Evolutionary conservation across 1,140 invertebrate species (phyloP), one percentile per base, ranked within the genome.

Genomic region (Cydia strobilella): DNA sequence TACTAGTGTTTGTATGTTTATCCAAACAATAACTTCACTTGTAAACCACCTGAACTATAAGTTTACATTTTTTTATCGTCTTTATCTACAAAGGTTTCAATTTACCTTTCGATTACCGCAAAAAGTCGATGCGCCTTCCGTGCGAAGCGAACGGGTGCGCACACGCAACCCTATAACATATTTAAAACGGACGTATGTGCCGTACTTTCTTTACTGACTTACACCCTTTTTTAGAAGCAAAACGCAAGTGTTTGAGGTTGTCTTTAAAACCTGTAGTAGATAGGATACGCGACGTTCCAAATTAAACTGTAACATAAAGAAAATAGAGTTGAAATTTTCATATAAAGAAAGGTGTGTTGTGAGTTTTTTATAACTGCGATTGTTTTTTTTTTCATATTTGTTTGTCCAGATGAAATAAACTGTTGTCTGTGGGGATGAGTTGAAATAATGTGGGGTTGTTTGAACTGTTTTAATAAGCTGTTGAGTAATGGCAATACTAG

Each of bases 81-180:
- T 18, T 69, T 42, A 69, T 69, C 65, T 31, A 69, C 65, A 69
- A 69, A 69, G 65, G 65, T 69, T 69, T 69, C 65, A 69, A 69
- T 69, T 69, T 69, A 69, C 65, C 13, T 69, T 69, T 69, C 65
- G 65, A 69, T 69, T 69, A 69, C 31, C 65, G 65, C 65, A 69
- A 69, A 69, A 69, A 69, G 65, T 69, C 31, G 27, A 69, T 35
- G 65, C 65, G 27, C 65, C 65, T 66, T 31, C 63, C 63, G 63
- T 66, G 63, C 63, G 63, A 27, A 66, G 63, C 25, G 63, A 66
- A 66, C 63, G 63, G 63, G 63, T 66, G 63, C 65, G 65, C 65
- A 27, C 65, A 69, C 65, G 65, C 65, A 35, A 69, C 15, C 5
- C 15, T 18, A n/a, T 23, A 59, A 59, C 15, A 23, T 20, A 59